Base-by-base conservation (phyloP, 2,797 vertebrate species). In the Etheostoma nigrum region DNA sequence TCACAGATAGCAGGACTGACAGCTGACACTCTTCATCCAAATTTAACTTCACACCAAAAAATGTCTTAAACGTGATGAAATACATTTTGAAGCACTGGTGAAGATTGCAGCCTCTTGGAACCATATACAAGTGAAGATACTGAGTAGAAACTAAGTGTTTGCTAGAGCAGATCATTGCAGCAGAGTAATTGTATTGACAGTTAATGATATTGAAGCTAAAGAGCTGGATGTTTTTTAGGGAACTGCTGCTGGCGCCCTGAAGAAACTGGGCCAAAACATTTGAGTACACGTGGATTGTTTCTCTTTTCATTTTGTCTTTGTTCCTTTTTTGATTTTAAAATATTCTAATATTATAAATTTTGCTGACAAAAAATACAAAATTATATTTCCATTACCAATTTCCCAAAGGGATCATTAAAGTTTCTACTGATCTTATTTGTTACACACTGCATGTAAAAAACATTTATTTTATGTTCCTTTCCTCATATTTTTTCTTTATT, bases 1-100 rank as follows among this genome's bases (percentile, higher is more conserved):
- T n/a, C 27, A 23, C 66, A 71, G 58, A 64, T 5, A 82, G 14
- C 74, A 55, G 59, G 21, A 62, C 30, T 69, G 84, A 83, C 82
- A 76, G 81, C 82, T 77, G 76, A 69, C 81, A 78, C 62, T 69
- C 36, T 14, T 71, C 18, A 77, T 77, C 55, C 55, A 69, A 60
- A 19, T 68, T 73, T 62, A 13, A 27, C 57, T 40, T 59, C 44
- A 62, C n/a, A 58, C 48, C 40, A 18, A 40, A 66, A 49, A 66
- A 51, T 23, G 62, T 11, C 59, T 74, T 21, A 83, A 83, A 60
- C 1, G 1, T 72, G 49, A 62, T 61, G 12, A 59, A 52, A 71
- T 16, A 18, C 51, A 33, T 23, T 52, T 55, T 30, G 4, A 52
- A 49, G 36, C 10, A 2, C 36, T 40, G 10, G 36, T 10, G 36